Percentiles rank a stretch among this genome's conserved stretches.
These are phyloP conservation scores for Bombylius major DNA, from an alignment of 2,888 invertebrate genomes.

Conservation along the genomic window DNA sequence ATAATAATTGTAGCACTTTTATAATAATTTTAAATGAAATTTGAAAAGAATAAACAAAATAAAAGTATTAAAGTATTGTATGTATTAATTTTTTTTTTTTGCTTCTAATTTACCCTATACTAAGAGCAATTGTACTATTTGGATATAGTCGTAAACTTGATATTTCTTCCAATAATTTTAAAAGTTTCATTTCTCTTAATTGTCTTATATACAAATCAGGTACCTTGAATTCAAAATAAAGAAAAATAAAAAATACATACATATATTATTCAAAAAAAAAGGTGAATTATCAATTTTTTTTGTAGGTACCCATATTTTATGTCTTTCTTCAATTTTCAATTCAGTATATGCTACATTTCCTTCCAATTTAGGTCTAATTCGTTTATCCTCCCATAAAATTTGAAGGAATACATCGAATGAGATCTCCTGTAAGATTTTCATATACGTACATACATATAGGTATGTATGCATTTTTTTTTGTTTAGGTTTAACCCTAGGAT, in stretches of 20 bases:
- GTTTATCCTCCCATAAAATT: constrained; percentile 48
- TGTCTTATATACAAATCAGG: constrained; percentile 53
- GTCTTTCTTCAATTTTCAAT: constrained; percentile 21
- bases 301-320: constrained; percentile 23
- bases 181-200: constrained; percentile 47
- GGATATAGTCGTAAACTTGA: constrained; percentile 46
- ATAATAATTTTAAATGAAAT: constrained; percentile 3
- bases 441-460: no score
- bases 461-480: no score
- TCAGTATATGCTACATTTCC: constrained; percentile 16
- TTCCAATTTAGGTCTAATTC: constrained; percentile 30
- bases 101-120: constrained; percentile 41
- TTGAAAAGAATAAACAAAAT: no score
- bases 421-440: constrained; percentile 44
- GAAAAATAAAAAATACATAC: not conserved
- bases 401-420: constrained; percentile 50
- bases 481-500: no score
- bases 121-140: constrained; percentile 50
- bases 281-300: no score
- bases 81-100: not conserved
- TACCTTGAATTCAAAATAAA: constrained; percentile 37
- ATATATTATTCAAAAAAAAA: no score
- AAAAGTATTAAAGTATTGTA: no score
- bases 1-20: constrained; percentile 50
- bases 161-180: constrained; percentile 50